Conservation (phyloP, 2,888 invertebrate species). For the Pterostichus niger region DNA sequence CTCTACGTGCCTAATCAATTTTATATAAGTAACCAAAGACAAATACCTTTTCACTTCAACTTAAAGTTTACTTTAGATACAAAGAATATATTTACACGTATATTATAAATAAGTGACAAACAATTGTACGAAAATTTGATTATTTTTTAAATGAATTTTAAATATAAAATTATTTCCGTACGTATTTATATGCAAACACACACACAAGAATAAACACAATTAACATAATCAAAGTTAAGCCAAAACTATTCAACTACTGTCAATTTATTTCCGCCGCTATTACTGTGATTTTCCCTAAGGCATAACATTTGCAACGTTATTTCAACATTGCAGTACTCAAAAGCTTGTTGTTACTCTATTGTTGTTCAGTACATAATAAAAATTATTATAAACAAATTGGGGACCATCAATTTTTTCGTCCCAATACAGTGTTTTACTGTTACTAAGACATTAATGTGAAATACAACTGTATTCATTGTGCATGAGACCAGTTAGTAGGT, state of each 20-base stretch:
- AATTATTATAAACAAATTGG: constrained; percentile 43
- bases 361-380: constrained; percentile 36
- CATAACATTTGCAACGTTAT: not conserved
- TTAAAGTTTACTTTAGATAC: constrained; percentile 37
- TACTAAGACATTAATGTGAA: constrained; percentile 29
- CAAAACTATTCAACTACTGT: constrained; percentile 10
- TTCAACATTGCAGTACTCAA: constrained; percentile 5
- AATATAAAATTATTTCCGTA: constrained; percentile 42
- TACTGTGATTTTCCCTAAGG: constrained; percentile 20
- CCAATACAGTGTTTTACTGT: constrained; percentile 53
- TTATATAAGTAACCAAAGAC: constrained; percentile 48
- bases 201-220: not conserved
- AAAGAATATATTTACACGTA: constrained; percentile 45
- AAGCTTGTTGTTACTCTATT: constrained; percentile 39
- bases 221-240: constrained; percentile 12
- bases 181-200: constrained; percentile 17
- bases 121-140: constrained; percentile 42
- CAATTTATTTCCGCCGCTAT: constrained; percentile 27
- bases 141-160: constrained; percentile 47
- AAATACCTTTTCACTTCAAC: constrained; percentile 39
- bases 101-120: constrained; percentile 23
- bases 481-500: constrained; percentile 59
- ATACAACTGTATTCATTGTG: constrained; percentile 55
- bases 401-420: constrained; percentile 55
- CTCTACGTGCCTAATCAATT: constrained; percentile 62